Evolutionary conservation across 2,113 vertebrate genomes (phyloP), one percentile per base, ranked within the genome.

Genomic region (Varanus salvator): DNA sequence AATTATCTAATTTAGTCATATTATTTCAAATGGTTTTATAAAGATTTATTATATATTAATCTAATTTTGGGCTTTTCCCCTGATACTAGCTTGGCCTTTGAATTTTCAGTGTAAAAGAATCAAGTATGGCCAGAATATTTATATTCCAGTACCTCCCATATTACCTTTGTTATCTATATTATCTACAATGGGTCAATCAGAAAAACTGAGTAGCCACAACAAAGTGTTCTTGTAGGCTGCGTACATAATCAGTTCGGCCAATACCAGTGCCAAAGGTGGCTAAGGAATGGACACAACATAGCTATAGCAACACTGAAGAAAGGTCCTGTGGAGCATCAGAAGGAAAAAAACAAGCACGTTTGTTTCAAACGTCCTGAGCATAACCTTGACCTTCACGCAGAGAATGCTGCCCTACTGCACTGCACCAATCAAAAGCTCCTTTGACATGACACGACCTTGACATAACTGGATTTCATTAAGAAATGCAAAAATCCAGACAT

Each of bases 11-110:
- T 48, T 11, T 93, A 95, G 94, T 94, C 87, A 80, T 50, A 93
- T 90, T 93, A 94, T 84, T 93, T 93, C 91, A 95, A 86, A 34
- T 14, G 86, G 93, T 92, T 93, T 91, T 95, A 92, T 93, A 80
- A 90, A 90, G 92, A 85, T 78, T 87, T 93, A 64, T 84, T 75
- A 93, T 91, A 90, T 74, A 68, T 86, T 95, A 90, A 89, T 96
- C 91, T 93, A 93, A 89, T 77, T 66, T 74, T 80, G 93, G 50
- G 88, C 89, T 91, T 89, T 15, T 69, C 77, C 93, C 94, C 92
- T 87, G 60, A 60, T 93, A 91, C 93, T 44, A 95, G 78, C 94
- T 94, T 93, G 95, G 87, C 90, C 78, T 87, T 71, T 93, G 87
- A 95, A 92, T 89, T 91, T 80, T 72, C 6, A 80, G 92, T 68